A percentile compares a stretch with the other conserved stretches of the same genome.
These are phyloP conservation scores for Nemopilema nomurai DNA, from an alignment of 30 jellyfish, hydroid and myxozoan species.

Conservation along the genomic window DNA sequence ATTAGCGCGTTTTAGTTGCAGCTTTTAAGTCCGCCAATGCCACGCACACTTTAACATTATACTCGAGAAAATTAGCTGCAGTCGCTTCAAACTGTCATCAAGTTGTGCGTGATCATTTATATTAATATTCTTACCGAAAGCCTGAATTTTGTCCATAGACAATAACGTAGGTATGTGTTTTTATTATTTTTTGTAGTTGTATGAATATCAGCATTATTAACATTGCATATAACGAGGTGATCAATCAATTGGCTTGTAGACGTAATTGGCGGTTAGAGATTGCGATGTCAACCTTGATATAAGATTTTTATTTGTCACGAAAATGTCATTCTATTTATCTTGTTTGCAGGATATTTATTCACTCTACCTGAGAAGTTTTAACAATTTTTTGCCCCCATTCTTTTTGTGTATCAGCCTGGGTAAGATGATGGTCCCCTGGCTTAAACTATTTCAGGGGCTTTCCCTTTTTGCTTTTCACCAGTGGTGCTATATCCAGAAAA, in stretches of 20 bases:
- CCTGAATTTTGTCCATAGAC: conserved; percentile 67
- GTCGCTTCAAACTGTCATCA: conserved; percentile 9
- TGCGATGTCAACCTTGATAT: conserved; percentile 55
- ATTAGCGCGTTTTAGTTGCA: neutral
- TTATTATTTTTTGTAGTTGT: conserved; percentile 63
- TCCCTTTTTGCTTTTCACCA: neutral
- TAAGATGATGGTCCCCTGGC: neutral
- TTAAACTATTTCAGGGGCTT: neutral
- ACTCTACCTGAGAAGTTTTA: conserved; percentile 22
- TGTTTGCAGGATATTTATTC: conserved; percentile 70
- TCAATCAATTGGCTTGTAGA: conserved; percentile 23
- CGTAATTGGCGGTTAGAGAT: conserved; percentile 23
- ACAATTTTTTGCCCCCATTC: conserved; percentile 6
- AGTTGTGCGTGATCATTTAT: conserved; percentile 44
- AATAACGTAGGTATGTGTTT: conserved; percentile 57
- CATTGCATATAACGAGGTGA: conserved; percentile 33
- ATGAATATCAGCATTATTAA: conserved; percentile 12
- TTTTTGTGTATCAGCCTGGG: neutral
- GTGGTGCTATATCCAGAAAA: no score
- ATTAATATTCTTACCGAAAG: conserved; percentile 27
- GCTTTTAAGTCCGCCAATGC: neutral
- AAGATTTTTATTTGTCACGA: conserved; percentile 45
- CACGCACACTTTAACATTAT: neutral
- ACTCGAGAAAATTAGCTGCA: conserved; percentile 1
- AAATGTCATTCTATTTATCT: conserved; percentile 59